Base-by-base conservation (phyloP, 2,113 vertebrate species). In the Lucifuga dentata region DNA sequence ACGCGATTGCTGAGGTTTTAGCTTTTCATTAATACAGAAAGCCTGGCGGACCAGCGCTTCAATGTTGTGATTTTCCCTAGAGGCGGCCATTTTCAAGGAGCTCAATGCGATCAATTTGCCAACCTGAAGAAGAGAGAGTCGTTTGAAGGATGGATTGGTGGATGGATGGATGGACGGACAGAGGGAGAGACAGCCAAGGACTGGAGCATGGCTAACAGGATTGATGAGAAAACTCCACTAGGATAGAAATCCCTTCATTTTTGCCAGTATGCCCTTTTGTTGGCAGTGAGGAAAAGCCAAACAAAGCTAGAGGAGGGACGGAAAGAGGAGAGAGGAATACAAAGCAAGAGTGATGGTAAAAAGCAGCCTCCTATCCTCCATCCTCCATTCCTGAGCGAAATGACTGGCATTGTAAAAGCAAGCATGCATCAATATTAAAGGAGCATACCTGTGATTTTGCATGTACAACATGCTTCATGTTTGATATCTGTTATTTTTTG, bases 21-120 rank as follows among this genome's bases (percentile, higher is more conserved):
- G 64, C 43, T 68, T 88, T 79, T 81, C 68, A 83, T 87, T 84
- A 79, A 85, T 85, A 78, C 67, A 80, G 59, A 74, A 46, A 50
- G 59, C 55, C 68, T 62, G 64, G 43, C 68, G 63, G 38, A 61
- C 24, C 7, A 3, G 10, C 57, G 60, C 59, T 53, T 41, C 49
- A 58, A 23, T 35, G 59, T 41, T 51, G 16, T 48, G 26, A 21
- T 35, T 45, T 41, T 84, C 76, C 71, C 73, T 43, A 29, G 73
- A 78, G 80, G 49, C 41, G 12, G 36, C 26, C 50, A 69, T 73
- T 83, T 79, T 74, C 51, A 43, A 38, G 24, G 4, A 78, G 70
- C 70, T 66, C 48, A 72, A 78, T 15, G 9, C 36, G 45, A 86
- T 87, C 75, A 86, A 87, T 86, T 65, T 10, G 8, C 45, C 55